Evolutionary conservation across 2,113 vertebrate species (phyloP).

Genomic region (Edolisoma coerulescens): DNA sequence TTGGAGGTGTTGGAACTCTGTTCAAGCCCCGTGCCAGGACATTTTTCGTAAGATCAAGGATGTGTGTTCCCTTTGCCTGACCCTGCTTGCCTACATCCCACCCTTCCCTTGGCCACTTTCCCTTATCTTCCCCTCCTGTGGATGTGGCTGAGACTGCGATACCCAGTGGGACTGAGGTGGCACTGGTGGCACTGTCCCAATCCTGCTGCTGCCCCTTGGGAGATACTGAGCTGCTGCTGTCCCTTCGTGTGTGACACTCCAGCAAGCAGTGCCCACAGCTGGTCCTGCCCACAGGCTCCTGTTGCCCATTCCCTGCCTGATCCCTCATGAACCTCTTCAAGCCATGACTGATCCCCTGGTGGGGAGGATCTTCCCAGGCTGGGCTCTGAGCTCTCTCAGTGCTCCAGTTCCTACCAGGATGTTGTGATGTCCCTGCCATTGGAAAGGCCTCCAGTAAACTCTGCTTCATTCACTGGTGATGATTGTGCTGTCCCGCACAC

Average conservation of each 20-base stretch:
- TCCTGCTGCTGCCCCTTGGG: not conserved
- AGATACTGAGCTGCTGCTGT: not conserved
- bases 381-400: not conserved
- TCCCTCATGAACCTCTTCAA: not conserved
- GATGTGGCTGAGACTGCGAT: fast-evolving
- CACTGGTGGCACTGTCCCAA: not conserved
- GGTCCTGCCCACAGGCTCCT: not conserved
- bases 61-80: not conserved
- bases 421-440: not conserved
- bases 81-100: not conserved
- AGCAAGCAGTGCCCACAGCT: fast-evolving
- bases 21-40: not conserved
- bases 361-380: not conserved
- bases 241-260: not conserved
- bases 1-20: not conserved
- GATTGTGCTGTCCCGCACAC: not conserved
- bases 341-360: fast-evolving
- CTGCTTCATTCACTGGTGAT: not conserved
- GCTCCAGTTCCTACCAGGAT: not conserved
- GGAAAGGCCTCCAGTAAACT: not conserved
- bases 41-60: not conserved
- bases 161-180: fast-evolving
- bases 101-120: not conserved
- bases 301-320: fast-evolving
- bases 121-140: not conserved